phyloP scores from a whole-genome alignment of 2,888 invertebrate genomes.

The Koerneria pararmatus region DNA sequence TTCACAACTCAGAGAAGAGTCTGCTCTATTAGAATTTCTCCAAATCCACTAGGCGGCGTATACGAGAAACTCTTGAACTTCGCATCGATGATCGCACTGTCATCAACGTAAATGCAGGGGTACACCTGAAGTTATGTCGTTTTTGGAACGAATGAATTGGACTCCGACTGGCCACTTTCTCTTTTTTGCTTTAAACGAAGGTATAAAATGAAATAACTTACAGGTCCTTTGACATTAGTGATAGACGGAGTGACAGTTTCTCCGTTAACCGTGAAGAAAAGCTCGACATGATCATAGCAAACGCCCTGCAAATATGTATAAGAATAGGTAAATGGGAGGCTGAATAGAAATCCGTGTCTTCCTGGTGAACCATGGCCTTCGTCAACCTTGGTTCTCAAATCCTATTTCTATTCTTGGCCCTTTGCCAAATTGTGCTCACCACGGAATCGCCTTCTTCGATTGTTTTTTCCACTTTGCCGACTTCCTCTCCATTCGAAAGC shows the following conservation, averaged over 20 bases:
- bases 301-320: slow-evolving; percentile 71
- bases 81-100: slow-evolving; percentile 92
- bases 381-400: neutral
- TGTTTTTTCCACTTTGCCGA: slow-evolving; percentile 69
- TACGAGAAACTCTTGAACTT: slow-evolving; percentile 83
- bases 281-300: slow-evolving; percentile 89
- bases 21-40: slow-evolving; percentile 94
- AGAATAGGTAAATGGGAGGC: too few species aligned
- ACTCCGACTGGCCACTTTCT: neutral
- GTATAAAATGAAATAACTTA: slow-evolving; percentile 66
- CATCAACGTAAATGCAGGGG: slow-evolving; percentile 75
- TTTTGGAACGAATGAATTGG: slow-evolving; percentile 26
- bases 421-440: slow-evolving; percentile 62
- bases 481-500: slow-evolving; percentile 77
- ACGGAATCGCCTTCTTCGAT: slow-evolving; percentile 89
- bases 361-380: too few species aligned
- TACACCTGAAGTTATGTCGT: slow-evolving; percentile 49
- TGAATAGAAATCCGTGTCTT: too few species aligned
- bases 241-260: slow-evolving; percentile 79
- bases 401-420: neutral
- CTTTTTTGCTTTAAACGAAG: too few species aligned
- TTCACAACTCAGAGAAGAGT: slow-evolving; percentile 90
- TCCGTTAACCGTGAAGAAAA: slow-evolving; percentile 91
- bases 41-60: slow-evolving; percentile 73
- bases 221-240: slow-evolving; percentile 79